Evolutionary conservation across 1,140 invertebrate species (phyloP).

Genomic region (Riptortus pedestris): DNA sequence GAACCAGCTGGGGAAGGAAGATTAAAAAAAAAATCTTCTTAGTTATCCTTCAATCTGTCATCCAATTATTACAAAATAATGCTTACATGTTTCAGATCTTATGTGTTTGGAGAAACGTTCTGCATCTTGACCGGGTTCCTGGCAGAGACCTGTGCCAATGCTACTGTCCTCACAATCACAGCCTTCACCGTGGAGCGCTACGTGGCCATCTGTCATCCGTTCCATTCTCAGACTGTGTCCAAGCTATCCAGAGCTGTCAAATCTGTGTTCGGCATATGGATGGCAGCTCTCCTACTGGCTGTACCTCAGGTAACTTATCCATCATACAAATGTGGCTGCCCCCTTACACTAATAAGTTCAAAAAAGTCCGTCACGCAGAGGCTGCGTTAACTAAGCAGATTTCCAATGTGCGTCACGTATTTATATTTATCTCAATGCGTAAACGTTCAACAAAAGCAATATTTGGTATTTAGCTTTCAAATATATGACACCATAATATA

Average conservation of each 20-base stretch:
- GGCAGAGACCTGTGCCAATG: constrained; percentile 83
- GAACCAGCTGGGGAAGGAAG: too few species aligned
- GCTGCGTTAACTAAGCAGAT: too few species aligned
- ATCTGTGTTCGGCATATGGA: constrained; percentile 59
- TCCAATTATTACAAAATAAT: not conserved
- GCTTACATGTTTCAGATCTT: constrained; percentile 46
- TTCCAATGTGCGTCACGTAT: too few species aligned
- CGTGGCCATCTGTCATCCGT: constrained; percentile 86
- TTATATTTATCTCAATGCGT: too few species aligned
- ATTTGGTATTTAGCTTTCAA: too few species aligned
- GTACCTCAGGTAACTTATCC: constrained; percentile 55
- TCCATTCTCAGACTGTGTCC: constrained; percentile 75
- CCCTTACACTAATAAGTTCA: too few species aligned
- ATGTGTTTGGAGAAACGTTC: constrained; percentile 74
- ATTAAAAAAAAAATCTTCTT: too few species aligned
- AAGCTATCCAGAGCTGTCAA: constrained; percentile 60
- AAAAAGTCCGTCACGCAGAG: too few species aligned
- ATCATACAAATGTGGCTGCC: too few species aligned
- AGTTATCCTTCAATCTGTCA: too few species aligned
- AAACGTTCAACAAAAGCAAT: too few species aligned
- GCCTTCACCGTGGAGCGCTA: constrained; percentile 92
- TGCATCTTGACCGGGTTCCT: constrained; percentile 73
- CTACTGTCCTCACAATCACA: constrained; percentile 83
- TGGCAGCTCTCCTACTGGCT: constrained; percentile 59
- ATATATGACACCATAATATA: too few species aligned